Evolutionary conservation across 2,797 vertebrate genomes (phyloP).

Genomic region (Mormyrus hasselquistii): DNA sequence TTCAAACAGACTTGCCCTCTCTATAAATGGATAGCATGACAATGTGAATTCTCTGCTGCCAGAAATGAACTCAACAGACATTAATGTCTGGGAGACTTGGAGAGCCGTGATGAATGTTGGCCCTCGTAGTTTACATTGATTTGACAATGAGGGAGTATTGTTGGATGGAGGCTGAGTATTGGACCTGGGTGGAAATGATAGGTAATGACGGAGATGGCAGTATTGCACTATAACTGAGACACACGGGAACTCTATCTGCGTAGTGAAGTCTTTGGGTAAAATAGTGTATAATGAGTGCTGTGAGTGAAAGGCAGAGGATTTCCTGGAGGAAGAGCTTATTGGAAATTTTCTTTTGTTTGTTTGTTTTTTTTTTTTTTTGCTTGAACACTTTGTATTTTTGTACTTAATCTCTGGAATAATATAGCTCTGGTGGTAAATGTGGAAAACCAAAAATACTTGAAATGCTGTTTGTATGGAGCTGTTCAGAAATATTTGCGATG

Average conservation of each 20-base stretch:
- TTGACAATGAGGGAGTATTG: background rate
- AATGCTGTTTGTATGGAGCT: conserved; percentile 18
- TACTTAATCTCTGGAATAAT: background rate
- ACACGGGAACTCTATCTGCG: background rate
- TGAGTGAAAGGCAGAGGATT: background rate
- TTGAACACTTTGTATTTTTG: background rate
- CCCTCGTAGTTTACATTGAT: background rate
- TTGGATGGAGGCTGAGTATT: background rate
- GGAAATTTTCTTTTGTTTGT: background rate
- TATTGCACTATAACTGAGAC: background rate
- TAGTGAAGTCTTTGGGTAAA: background rate
- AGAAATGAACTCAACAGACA: background rate
- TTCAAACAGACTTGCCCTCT: background rate
- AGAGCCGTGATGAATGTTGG: background rate
- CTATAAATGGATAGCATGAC: background rate
- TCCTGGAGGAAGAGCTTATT: background rate
- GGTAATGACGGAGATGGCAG: background rate
- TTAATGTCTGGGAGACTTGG: background rate
- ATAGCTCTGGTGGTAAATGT: conserved; percentile 2
- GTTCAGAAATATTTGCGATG: background rate
- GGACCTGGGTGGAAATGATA: background rate
- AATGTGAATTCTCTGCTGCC: background rate
- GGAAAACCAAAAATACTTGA: conserved; percentile 23
- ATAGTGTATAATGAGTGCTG: background rate
- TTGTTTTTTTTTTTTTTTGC: background rate